A percentile compares a stretch with the other conserved stretches of the same genome.
These are phyloP conservation scores for Clarias magur DNA, from an alignment of 2,113 vertebrate species.

Conservation along the genomic window DNA sequence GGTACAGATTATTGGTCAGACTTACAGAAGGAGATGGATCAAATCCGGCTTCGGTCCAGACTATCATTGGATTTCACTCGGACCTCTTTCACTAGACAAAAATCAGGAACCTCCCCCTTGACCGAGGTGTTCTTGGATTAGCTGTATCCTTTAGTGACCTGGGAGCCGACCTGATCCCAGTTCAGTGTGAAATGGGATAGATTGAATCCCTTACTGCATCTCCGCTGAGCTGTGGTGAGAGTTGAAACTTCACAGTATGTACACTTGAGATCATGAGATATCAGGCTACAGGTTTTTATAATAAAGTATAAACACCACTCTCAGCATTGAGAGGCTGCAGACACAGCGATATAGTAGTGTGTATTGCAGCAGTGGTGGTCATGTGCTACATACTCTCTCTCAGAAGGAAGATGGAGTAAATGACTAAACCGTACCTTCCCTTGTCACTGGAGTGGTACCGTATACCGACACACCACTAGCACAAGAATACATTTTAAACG, in stretches of 20 bases:
- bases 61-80: not conserved
- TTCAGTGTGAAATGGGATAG: not conserved
- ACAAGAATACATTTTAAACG: not conserved
- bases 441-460: not conserved
- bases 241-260: slow-evolving; percentile 60
- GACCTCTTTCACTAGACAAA: not conserved
- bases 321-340: slow-evolving; percentile 37
- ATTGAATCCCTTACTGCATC: slow-evolving; percentile 39
- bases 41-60: not conserved
- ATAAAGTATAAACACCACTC: slow-evolving; percentile 33
- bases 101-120: not conserved
- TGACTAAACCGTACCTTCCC: not conserved
- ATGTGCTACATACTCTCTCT: not conserved
- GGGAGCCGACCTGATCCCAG: not conserved
- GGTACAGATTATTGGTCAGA: not conserved
- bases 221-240: slow-evolving; percentile 3
- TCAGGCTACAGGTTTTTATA: slow-evolving; percentile 40
- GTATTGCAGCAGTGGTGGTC: slow-evolving; percentile 51
- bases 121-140: not conserved
- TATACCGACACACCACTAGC: not conserved
- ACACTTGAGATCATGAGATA: slow-evolving; percentile 50
- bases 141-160: not conserved
- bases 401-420: not conserved
- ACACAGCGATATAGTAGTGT: slow-evolving; percentile 65
- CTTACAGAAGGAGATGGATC: not conserved